Evolutionary conservation across 2,888 invertebrate genomes (phyloP), one percentile per base, ranked within the genome.

Genomic region (Tiliacea citrago): DNA sequence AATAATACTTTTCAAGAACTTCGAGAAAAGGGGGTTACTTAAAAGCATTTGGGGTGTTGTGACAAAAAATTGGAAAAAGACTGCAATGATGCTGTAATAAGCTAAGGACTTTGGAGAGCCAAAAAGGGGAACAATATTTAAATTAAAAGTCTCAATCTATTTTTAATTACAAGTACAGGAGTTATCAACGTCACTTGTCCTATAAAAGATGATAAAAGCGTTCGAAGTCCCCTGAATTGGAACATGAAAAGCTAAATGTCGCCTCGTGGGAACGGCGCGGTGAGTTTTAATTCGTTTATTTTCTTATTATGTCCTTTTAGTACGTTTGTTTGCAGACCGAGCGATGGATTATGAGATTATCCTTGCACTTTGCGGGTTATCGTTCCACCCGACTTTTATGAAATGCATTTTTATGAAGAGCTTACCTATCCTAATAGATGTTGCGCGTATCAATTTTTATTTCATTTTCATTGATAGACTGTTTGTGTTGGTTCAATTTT

Each of bases 201-300:
- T 62, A 68, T 67, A 77, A 70, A 77, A 74, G 29, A 51, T 69
- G 68, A 79, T 68, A 79, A 82, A 79, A 88, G 86, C 89, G 87
- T 90, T 60, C 35, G 16, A 71, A 81, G 89, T 77, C 63, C 73
- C 86, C 87, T 73, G 74, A 78, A 86, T 85, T 78, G 81, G 60
- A 77, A 83, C 77, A 81, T 82, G 81, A 79, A 85, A 81, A 86
- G 86, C 80, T 79, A 90, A 91, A 90, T 88, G 90, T 91, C 88
- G 91, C 91, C 93, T 90, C 94, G 92, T 94, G 95, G 94, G 95
- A 95, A 93, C 89, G 83, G 88, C 88, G 88, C 91, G 88, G 89
- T 85, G 89, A 90, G 89, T 88, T 87, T 89, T 86, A 92, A 92
- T 92, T 90, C 90, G 90, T 90, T 93, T 91, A 90, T 91, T 92